Evolutionary conservation across 2,888 invertebrate species (phyloP), one percentile per base, ranked within the genome.

Genomic region (Drosophila helvetica): DNA sequence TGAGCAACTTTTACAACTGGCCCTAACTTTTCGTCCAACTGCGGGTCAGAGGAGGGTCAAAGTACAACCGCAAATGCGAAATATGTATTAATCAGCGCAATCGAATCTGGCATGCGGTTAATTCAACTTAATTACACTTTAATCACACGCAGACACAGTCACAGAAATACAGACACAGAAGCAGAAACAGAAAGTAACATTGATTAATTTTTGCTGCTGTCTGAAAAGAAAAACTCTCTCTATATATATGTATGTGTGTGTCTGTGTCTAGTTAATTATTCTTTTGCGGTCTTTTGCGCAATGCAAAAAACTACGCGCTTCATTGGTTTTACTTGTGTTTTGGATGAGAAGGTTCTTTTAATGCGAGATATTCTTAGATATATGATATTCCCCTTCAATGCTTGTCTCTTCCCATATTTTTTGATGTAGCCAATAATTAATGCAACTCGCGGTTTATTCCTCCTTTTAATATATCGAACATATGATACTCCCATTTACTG

Each of bases 191-290:
- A 30, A 66, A 60, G 60, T 54, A 52, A 12, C 18, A 22, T 51
- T 83, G 69, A 83, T 80, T 80, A 74, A 80, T 83, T 66, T 78
- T 38, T 7, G 38, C n/a, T n/a, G 38, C 45, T 66, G 42, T 68
- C 38, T 48, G 56, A 53, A 52, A 38, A 42, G 25, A 46, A 15
- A 43, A 46, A 56, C n/a, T 9, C 18, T 19, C 33, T 19, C 19
- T 19, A 33, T 46, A 38, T 10, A 27, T 10, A 12, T 33, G 33
- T 33, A 2, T 15, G 15, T 38, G 38, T 38, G 1, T 15, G 6
- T 56, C 5, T 9, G n/a, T 45, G 7, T 55, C 45, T 56, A 38
- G 38, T 33, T 80, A 78, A 79, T 81, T 78, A 71, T 74, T 70
- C 63, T 70, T 65, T 69, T 69, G 68, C 52, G 62, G 66, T 73